Evolutionary conservation across 1,140 invertebrate genomes (phyloP).

Genomic region (Coenobita brevimanus): DNA sequence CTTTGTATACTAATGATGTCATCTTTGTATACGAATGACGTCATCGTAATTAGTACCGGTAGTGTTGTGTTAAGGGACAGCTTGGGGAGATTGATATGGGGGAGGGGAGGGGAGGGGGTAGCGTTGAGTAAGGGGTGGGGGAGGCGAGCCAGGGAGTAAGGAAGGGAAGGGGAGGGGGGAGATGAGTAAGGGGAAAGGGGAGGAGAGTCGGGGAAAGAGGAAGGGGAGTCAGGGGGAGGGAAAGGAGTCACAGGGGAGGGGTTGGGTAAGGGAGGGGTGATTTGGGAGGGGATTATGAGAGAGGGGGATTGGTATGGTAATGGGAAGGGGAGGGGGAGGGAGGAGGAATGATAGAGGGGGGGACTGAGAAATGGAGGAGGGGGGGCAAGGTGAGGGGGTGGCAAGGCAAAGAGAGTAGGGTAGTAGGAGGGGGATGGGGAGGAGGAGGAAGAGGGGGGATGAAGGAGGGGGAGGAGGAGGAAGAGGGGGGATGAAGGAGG

Average conservation of each 20-base stretch:
- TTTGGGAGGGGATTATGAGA: background rate
- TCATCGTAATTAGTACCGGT: too few relatives aligned
- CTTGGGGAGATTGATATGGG: too few relatives aligned
- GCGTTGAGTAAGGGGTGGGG: background rate
- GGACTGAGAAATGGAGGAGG: too few relatives aligned
- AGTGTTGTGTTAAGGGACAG: too few relatives aligned
- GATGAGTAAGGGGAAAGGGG: background rate
- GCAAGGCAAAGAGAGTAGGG: too few relatives aligned
- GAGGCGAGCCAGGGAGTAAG: background rate
- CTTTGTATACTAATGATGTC: too few relatives aligned
- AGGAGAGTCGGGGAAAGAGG: background rate
- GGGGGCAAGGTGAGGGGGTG: too few relatives aligned
- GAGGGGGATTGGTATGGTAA: background rate
- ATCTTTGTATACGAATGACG: too few relatives aligned
- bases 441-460: background rate
- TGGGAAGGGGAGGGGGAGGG: background rate
- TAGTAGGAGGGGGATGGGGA: background rate
- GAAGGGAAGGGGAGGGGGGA: background rate
- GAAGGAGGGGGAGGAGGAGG: constrained; percentile 12
- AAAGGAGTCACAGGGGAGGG: too few relatives aligned
- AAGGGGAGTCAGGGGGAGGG: background rate
- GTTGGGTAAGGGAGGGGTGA: background rate
- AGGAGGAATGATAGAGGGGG: too few relatives aligned
- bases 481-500: background rate
- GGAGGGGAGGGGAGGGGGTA: too few relatives aligned